Base-by-base conservation (phyloP, 2,113 vertebrate genomes). In the Coptodon bakossiorum region DNA sequence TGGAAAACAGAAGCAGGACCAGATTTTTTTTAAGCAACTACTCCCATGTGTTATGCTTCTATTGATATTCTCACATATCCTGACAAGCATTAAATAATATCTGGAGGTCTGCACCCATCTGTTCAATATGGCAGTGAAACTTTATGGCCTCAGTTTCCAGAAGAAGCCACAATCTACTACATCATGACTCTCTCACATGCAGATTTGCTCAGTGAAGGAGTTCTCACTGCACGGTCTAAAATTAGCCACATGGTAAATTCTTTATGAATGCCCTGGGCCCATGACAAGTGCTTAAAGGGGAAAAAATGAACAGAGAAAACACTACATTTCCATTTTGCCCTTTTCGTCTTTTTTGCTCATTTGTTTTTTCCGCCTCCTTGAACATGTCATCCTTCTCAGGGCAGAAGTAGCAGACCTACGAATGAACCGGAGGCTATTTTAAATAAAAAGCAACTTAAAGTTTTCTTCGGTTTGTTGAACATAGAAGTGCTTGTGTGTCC, bases 161-260 rank as follows among this genome's bases (percentile, higher is more conserved):
- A 31, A 76, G 43, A 71, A 87, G 54, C 84, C 87, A 87, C 56
- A 89, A 84, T 89, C 84, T 53, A 71, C 85, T 52, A 82, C 80
- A 66, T 88, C 79, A 88, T 17, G 38, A 81, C 66, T 54, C 79
- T 27, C 84, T 85, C 85, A n/a, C 83, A 54, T 61, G 59, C 89
- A 86, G 86, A 19, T 38, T 52, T 7, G 71, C 8, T 88, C 80
- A 34, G 89, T 43, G 87, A 83, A 88, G 80, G 87, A 92, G 85
- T 94, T 92, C 91, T 94, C 91, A 88, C 80, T 86, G 82, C 59
- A 8, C 6, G 7, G n/a, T 81, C 92, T 95, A 95, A 94, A 94
- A 93, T 96, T 95, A 95, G 93, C 78, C 4, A 24, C 79, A 66
- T 85, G 89, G 87, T 95, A 91, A 94, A 95, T 96, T 95, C 92